Evolutionary conservation across 2,888 invertebrate genomes (phyloP).

Genomic region (Heteromurus nitidus): DNA sequence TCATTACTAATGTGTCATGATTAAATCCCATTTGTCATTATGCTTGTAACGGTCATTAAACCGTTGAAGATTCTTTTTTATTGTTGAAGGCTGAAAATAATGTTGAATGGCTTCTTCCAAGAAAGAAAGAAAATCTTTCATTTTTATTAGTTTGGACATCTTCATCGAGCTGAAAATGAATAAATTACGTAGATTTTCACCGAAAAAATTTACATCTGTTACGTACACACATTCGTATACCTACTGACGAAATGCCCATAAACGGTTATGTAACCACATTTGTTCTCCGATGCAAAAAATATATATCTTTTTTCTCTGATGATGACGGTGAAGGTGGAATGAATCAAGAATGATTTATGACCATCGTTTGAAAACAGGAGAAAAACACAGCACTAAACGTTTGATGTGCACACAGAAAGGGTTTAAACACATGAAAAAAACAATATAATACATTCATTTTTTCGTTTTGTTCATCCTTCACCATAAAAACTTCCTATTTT

Average conservation of each 20-base stretch:
- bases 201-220: neutral
- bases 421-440: neutral
- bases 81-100: no score
- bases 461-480: no score
- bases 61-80: no score
- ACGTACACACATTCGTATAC: neutral
- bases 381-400: slow-evolving; percentile 5
- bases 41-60: neutral
- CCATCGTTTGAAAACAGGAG: neutral
- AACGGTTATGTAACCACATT: neutral
- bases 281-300: neutral
- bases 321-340: neutral
- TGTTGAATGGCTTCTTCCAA: no score
- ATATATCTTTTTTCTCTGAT: no score
- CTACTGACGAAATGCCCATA: neutral
- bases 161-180: neutral
- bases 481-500: no score
- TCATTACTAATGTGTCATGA: no score
- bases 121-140: no score
- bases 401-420: neutral
- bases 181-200: neutral
- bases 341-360: slow-evolving; percentile 2
- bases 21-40: neutral
- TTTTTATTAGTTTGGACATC: neutral
- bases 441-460: neutral